Conservation (phyloP, 2,888 invertebrate species). For the Maniola hyperantus region DNA sequence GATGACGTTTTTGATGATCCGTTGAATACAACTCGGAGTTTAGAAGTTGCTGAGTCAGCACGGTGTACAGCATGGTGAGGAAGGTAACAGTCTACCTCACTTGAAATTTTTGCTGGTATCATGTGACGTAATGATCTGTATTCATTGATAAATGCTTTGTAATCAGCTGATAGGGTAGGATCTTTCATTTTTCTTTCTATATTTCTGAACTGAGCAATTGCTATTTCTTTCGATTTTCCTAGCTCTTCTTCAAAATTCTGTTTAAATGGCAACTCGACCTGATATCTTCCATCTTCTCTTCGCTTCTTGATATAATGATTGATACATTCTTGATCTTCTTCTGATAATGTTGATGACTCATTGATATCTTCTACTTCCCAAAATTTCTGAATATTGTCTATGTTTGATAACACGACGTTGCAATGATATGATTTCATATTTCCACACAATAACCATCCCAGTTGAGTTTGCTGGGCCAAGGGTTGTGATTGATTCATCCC, state of each 20-base stretch:
- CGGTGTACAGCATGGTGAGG: constrained; percentile 18
- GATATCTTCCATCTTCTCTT: constrained; percentile 33
- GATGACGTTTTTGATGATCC: constrained; percentile 22
- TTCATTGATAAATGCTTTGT: constrained; percentile 36
- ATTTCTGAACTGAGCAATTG: constrained; percentile 40
- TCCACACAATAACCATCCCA: constrained; percentile 40
- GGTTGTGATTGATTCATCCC: too few relatives aligned
- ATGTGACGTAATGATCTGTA: constrained; percentile 36
- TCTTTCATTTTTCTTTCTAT: constrained; percentile 25
- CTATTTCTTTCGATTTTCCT: constrained; percentile 37
- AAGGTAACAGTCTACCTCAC: constrained; percentile 18
- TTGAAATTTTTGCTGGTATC: constrained; percentile 11
- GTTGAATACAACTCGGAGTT: constrained; percentile 20
- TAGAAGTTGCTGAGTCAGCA: constrained; percentile 1
- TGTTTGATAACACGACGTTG: constrained; percentile 25
- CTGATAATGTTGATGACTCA: constrained; percentile 7
- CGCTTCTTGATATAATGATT: constrained; percentile 27
- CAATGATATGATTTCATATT: constrained; percentile 20
- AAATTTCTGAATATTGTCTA: constrained; percentile 20
- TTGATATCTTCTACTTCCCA: constrained; percentile 28
- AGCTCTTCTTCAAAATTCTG: constrained; percentile 27
- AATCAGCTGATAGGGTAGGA: constrained; percentile 23
- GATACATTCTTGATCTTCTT: constrained; percentile 20
- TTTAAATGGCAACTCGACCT: constrained; percentile 37
- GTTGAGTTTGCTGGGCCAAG: constrained; percentile 36